These are phyloP conservation scores for Trichogramma pretiosum DNA, from an alignment of 1,140 invertebrate genomes.

Conservation along the genomic window DNA sequence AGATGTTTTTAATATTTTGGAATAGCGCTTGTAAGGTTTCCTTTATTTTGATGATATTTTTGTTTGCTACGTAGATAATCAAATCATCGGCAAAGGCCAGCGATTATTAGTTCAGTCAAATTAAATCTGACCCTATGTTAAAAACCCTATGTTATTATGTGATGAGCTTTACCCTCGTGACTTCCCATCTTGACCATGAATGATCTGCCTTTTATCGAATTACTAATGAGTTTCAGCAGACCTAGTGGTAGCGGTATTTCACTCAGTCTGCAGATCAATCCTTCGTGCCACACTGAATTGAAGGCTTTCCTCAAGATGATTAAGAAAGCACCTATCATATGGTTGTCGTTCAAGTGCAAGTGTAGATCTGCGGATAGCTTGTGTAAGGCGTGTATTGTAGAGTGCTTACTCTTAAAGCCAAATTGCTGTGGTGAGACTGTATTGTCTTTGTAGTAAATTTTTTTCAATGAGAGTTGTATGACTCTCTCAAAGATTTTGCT, in stretches of 20 bases:
- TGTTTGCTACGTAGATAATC: slow-evolving; percentile 6
- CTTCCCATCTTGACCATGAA: background rate
- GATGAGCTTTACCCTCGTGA: background rate
- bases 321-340: background rate
- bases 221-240: slow-evolving; percentile 2
- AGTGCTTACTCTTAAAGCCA: background rate
- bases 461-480: background rate
- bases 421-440: too few relatives aligned
- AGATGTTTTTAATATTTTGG: slow-evolving; percentile 7
- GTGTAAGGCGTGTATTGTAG: background rate
- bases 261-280: slow-evolving; percentile 21
- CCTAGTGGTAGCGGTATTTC: slow-evolving; percentile 13
- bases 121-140: slow-evolving; percentile 6
- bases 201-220: slow-evolving; percentile 9
- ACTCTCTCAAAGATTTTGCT: slow-evolving; percentile 15
- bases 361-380: background rate
- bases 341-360: background rate
- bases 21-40: slow-evolving; percentile 4
- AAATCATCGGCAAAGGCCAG: slow-evolving; percentile 14
- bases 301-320: background rate
- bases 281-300: slow-evolving; percentile 18
- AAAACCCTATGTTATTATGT: slow-evolving; percentile 15
- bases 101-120: background rate
- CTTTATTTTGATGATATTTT: background rate
- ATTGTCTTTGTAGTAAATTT: background rate